Percentiles rank a stretch among this genome's conserved stretches.
phyloP scores from a whole-genome alignment of 2,113 vertebrate species.

The Mirza zaza region DNA sequence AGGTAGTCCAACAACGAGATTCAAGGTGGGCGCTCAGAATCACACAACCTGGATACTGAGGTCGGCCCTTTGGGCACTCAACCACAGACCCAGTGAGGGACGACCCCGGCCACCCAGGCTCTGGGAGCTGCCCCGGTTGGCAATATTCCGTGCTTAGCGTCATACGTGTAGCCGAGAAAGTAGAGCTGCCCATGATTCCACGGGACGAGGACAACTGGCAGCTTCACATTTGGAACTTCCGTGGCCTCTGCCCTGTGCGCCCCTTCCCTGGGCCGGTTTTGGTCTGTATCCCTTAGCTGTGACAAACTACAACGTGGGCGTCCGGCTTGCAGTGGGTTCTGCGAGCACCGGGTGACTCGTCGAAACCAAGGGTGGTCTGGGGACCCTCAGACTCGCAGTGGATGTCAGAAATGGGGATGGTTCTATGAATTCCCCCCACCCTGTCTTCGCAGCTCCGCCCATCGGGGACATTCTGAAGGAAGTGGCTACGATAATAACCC shows the following conservation, averaged over 20 bases:
- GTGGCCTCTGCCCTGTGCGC: background rate
- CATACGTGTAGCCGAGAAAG: background rate
- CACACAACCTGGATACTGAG: background rate
- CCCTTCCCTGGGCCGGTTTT: background rate
- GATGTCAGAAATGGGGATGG: background rate
- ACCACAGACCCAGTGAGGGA: background rate
- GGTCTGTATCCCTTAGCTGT: background rate
- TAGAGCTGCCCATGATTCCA: rapidly evolving
- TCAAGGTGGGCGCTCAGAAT: background rate
- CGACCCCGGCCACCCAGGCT: too few relatives aligned
- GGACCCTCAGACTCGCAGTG: background rate
- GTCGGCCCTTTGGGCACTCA: background rate
- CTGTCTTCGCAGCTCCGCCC: background rate
- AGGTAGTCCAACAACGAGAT: background rate
- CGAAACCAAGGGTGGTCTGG: background rate
- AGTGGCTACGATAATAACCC: background rate
- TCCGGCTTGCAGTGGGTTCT: background rate
- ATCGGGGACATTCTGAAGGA: background rate
- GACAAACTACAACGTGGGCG: background rate
- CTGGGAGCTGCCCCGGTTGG: background rate
- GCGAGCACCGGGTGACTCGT: background rate
- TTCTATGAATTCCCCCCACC: background rate
- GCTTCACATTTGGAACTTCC: background rate
- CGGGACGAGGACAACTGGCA: background rate
- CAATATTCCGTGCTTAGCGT: background rate